These are phyloP conservation scores for Ovibos moschatus DNA, from an alignment of 2,113 vertebrate species.

Conservation along the genomic window DNA sequence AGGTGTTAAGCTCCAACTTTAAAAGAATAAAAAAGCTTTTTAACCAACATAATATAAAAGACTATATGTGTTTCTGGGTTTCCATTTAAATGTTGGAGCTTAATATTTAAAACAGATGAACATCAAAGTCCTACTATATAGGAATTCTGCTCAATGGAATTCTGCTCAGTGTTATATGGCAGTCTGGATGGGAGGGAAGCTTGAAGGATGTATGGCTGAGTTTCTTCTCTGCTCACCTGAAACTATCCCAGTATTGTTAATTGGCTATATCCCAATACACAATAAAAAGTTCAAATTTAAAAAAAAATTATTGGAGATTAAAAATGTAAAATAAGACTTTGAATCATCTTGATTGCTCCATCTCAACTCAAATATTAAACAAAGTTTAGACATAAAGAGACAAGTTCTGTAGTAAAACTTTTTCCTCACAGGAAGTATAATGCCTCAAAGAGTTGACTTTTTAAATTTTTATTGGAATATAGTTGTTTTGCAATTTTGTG, in stretches of 20 bases:
- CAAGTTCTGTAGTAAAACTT: not conserved
- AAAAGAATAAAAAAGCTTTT: not conserved
- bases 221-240: not conserved
- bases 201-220: not conserved
- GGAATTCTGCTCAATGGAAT: not conserved
- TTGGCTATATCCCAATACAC: not conserved
- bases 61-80: not conserved
- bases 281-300: not conserved
- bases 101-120: not conserved
- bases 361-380: not conserved
- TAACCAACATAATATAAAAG: not conserved
- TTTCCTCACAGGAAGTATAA: not conserved
- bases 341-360: not conserved
- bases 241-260: not conserved
- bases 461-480: not conserved
- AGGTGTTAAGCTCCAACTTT: not conserved
- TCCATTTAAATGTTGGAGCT: not conserved
- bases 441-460: not conserved
- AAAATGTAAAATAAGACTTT: not conserved
- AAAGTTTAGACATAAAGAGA: not conserved
- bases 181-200: not conserved
- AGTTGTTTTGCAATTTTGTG: not conserved
- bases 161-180: not conserved
- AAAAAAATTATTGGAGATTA: not conserved
- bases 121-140: not conserved